Evolutionary conservation across 2,113 vertebrate species (phyloP).

Genomic region (Marmota monax): DNA sequence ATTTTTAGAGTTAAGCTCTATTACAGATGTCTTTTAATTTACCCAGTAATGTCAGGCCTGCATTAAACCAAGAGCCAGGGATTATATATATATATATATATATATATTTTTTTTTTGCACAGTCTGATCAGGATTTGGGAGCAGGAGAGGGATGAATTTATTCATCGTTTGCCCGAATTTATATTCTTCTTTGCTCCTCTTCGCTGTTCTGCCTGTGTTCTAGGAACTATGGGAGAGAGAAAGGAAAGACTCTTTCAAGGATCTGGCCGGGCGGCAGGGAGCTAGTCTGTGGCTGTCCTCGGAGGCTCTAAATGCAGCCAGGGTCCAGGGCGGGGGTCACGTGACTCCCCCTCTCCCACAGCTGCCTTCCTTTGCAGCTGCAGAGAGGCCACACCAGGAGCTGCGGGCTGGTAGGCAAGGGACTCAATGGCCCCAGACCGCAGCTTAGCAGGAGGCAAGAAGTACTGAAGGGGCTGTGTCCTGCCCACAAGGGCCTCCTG

Average conservation of each 20-base stretch:
- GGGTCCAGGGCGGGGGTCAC: not conserved
- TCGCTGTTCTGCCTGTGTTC: not conserved
- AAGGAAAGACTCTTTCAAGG: slow-evolving; percentile 24
- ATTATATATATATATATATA: not conserved
- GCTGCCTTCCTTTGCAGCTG: not conserved
- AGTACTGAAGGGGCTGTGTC: not conserved
- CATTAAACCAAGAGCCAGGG: not conserved
- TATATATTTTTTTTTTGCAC: slow-evolving; percentile 7
- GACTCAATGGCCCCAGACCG: not conserved
- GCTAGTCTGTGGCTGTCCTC: not conserved
- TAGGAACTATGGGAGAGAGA: not conserved
- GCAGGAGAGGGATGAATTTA: not conserved
- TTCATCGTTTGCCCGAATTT: slow-evolving; percentile 53
- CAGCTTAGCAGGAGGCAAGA: not conserved
- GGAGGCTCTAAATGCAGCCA: not conserved
- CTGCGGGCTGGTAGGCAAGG: no score
- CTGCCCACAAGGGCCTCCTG: not conserved
- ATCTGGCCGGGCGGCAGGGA: not conserved
- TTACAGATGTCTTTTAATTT: slow-evolving; percentile 79
- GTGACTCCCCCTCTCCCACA: no score
- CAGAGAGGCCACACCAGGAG: not conserved
- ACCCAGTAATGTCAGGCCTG: slow-evolving; percentile 31
- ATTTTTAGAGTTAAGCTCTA: slow-evolving; percentile 82
- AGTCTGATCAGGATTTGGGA: slow-evolving; percentile 45
- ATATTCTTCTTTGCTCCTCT: slow-evolving; percentile 42